Evolutionary conservation across 2,888 invertebrate species (phyloP).

Genomic region (Apomyelois bistriatella): DNA sequence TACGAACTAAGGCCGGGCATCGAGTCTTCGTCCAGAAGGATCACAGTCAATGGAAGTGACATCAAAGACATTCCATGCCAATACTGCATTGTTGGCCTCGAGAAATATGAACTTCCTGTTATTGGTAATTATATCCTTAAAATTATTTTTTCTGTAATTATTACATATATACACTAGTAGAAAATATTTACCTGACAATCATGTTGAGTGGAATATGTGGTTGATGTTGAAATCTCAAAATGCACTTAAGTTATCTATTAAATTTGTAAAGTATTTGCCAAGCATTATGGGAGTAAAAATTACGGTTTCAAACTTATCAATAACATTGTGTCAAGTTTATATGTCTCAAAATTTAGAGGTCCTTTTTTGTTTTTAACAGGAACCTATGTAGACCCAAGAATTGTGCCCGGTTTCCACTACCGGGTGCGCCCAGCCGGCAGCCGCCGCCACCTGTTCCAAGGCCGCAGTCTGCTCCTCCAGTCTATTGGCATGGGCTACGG

Average conservation of each 20-base stretch:
- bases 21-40: conserved; percentile 81
- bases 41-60: conserved; percentile 81
- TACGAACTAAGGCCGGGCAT: conserved; percentile 83
- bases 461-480: conserved; percentile 81
- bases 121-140: conserved; percentile 73
- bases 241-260: too few species aligned
- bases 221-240: too few species aligned
- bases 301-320: too few species aligned
- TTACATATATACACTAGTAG: background rate
- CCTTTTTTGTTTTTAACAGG: conserved; percentile 54
- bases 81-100: conserved; percentile 83
- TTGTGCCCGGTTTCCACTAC: conserved; percentile 87
- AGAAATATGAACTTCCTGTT: conserved; percentile 84
- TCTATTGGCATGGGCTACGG: conserved; percentile 88
- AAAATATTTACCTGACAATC: too few species aligned
- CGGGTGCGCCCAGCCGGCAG: conserved; percentile 84
- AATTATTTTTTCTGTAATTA: background rate
- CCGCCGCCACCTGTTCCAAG: conserved; percentile 82
- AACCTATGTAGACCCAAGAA: conserved; percentile 85
- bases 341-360: too few species aligned
- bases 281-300: too few species aligned
- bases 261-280: too few species aligned
- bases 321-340: too few species aligned
- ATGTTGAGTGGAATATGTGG: too few species aligned
- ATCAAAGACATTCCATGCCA: conserved; percentile 84